Evolutionary conservation across 2,113 vertebrate genomes (phyloP), one percentile per base, ranked within the genome.

Genomic region (Stegastes partitus): DNA sequence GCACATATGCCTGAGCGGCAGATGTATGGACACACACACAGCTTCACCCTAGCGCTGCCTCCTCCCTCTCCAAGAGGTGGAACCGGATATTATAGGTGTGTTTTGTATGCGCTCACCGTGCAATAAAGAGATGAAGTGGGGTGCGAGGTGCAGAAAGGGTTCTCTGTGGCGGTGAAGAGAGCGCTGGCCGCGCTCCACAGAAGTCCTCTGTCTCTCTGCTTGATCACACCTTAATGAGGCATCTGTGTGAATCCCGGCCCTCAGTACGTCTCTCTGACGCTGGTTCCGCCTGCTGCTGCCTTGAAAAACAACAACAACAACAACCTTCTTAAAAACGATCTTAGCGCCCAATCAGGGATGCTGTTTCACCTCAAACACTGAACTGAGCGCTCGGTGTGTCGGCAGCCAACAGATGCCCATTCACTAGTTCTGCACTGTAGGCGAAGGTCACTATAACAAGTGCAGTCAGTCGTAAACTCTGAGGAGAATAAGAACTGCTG

Each of bases 181-280:
- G 92, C 1, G 65, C 83, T 86, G 89, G 88, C 89, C 65, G 39
- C 1, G 34, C 79, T 92, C 87, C 91, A 95, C 94, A 95, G 93
- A 87, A 87, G 82, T 84, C 84, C 85, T 94, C 91, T 95, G 93
- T 95, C 88, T 83, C 83, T 74, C 49, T 34, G 77, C 87, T 85
- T 92, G 89, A 94, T 94, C 90, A 81, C 83, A 63, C 82, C 83
- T 93, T 94, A 93, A 94, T 93, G 89, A 93, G 86, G 85, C 70
- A 84, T 91, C 87, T 93, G 90, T 91, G 88, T 83, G 86, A 86
- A 90, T 93, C 79, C 64, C 21, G 3, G 79, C 59, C 63, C 86
- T 84, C 63, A 57, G 74, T 50, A 1, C 47, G 70, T 68, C 88
- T 50, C 82, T 83, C 81, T 91, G 86, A 91, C 54, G 74, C 71